Base-by-base conservation (phyloP, 1,140 invertebrate species). In the Drosophila tsacasi region DNA sequence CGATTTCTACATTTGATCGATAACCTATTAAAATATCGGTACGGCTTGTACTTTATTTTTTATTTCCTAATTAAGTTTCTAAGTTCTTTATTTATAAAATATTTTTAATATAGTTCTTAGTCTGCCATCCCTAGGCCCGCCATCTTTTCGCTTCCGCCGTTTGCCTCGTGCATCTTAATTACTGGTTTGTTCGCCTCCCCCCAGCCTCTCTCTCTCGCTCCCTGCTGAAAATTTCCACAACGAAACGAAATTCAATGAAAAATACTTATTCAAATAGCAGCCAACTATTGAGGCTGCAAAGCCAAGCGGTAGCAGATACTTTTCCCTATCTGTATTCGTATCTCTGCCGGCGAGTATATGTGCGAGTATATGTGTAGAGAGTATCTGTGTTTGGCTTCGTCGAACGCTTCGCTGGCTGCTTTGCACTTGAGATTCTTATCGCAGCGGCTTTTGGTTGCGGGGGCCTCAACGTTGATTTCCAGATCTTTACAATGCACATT, bases 351-450 rank as follows among this genome's bases (percentile, higher is more conserved):
- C 12, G 8, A 27, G 25, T n/a, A n/a, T n/a, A n/a, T 46, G 8
- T 50, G 68, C n/a, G 37, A 25, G 12, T 57, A 17, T 52, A 13
- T 15, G n/a, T 40, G 27, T 19, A 10, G 13, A 35, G 52, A 30
- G 65, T 76, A 76, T 80, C 54, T 68, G 54, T 77, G 76, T 58
- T 81, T 76, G 49, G 79, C 72, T 87, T 83, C 75, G 83, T 87
- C 84, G 84, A 84, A 89, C 84, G 84, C 84, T 87, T 87, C 81
- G 81, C 63, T 83, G 76, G 81, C 75, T 84, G 84, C 84, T 87
- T 87, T 87, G 84, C 84, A 87, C 84, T 87, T 87, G 84, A 89
- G 84, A 89, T 87, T 87, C 85, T 87, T 87, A 87, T 87, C 84
- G 84, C 71, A 12, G 54, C 32, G 32, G 8, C 52, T 8, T 15